A percentile compares a stretch with the other conserved stretches of the same genome.
Conservation (phyloP, 2,888 invertebrate species). For the Parnassius glacialis region DNA sequence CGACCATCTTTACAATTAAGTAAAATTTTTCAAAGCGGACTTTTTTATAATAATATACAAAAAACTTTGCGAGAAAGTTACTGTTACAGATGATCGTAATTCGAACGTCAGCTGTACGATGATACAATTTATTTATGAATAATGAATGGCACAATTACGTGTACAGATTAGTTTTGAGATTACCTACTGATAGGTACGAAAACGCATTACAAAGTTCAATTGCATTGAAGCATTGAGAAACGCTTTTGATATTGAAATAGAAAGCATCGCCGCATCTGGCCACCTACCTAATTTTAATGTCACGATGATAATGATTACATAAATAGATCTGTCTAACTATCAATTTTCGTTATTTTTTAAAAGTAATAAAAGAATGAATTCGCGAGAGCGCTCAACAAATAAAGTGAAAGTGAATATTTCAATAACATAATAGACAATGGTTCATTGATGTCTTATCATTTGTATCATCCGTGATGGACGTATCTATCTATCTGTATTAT, state of each 20-base stretch:
- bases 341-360: slow-evolving; percentile 60
- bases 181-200: slow-evolving; percentile 34
- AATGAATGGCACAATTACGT: slow-evolving; percentile 28
- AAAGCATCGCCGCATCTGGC: slow-evolving; percentile 46
- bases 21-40: no score
- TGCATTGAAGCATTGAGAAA: slow-evolving; percentile 42
- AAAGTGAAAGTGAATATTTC: slow-evolving; percentile 72
- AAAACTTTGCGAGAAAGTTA: slow-evolving; percentile 4
- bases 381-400: slow-evolving; percentile 50
- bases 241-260: slow-evolving; percentile 48
- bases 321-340: slow-evolving; percentile 54
- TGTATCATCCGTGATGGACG: slow-evolving; percentile 1
- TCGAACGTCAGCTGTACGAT: slow-evolving; percentile 7
- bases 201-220: slow-evolving; percentile 39
- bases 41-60: neutral
- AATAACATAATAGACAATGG: slow-evolving; percentile 63
- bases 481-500: no score
- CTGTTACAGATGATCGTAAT: neutral
- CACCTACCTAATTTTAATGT: slow-evolving; percentile 44
- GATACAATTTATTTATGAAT: slow-evolving; percentile 12
- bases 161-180: slow-evolving; percentile 34
- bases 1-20: no score
- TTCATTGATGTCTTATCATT: slow-evolving; percentile 36
- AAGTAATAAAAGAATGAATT: slow-evolving; percentile 50
- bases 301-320: slow-evolving; percentile 57